Evolutionary conservation across 2,113 vertebrate genomes (phyloP).

Genomic region (Phrynocephalus versicolor): DNA sequence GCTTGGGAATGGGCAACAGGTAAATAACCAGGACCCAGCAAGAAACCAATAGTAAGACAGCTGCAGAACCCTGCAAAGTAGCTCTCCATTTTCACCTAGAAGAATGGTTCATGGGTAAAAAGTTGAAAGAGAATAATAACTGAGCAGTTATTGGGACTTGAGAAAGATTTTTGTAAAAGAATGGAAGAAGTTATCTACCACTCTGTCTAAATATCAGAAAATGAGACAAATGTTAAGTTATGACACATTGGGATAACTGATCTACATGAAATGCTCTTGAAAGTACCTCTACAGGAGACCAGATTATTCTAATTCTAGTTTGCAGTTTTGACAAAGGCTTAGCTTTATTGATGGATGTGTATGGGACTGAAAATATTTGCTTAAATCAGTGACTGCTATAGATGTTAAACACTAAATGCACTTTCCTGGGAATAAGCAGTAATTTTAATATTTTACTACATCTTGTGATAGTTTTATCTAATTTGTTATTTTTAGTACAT

Average conservation of each 20-base stretch:
- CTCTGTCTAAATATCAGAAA: neutral
- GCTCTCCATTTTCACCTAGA: neutral
- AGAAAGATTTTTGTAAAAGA: neutral
- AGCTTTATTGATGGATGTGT: neutral
- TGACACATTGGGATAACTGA: neutral
- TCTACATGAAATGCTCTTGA: neutral
- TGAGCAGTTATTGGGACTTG: too few relatives aligned
- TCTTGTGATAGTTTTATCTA: neutral
- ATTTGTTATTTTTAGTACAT: constrained; percentile 5
- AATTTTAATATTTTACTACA: neutral
- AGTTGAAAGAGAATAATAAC: constrained; percentile 7
- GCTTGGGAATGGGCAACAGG: constrained; percentile 34
- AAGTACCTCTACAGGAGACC: neutral
- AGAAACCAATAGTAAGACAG: constrained; percentile 9
- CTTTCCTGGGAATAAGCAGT: neutral
- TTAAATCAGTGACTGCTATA: neutral
- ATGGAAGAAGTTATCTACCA: neutral
- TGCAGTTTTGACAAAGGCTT: neutral
- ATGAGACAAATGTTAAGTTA: neutral
- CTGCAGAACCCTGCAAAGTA: neutral
- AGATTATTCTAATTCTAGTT: neutral
- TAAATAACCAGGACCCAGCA: constrained; percentile 32
- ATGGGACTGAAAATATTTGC: neutral
- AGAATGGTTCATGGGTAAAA: neutral
- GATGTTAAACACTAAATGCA: neutral